These are phyloP conservation scores for Rhineura floridana DNA, from an alignment of 2,113 vertebrate genomes.

Conservation along the genomic window DNA sequence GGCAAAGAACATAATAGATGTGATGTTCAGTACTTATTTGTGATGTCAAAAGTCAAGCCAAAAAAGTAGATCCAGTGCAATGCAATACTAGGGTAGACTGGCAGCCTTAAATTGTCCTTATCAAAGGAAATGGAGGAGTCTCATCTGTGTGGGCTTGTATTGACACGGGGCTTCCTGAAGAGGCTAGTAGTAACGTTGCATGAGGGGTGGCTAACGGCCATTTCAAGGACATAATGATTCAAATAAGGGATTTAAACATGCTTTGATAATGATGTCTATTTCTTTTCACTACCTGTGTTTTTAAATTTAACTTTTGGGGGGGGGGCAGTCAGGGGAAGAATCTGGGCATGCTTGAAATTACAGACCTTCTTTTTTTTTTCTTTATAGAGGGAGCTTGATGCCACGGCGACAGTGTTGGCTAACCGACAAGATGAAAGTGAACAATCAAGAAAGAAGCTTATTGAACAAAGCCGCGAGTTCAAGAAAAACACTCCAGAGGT, in stretches of 20 bases:
- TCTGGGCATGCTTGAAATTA: neutral
- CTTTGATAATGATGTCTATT: neutral
- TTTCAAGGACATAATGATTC: neutral
- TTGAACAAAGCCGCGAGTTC: slow-evolving; percentile 98
- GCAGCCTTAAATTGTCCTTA: neutral
- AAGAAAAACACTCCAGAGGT: slow-evolving; percentile 99
- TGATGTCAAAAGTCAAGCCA: neutral
- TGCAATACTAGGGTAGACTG: neutral
- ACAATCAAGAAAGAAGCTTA: slow-evolving; percentile 96
- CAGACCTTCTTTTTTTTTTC: slow-evolving; percentile 41
- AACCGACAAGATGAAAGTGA: slow-evolving; percentile 99
- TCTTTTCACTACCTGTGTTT: neutral
- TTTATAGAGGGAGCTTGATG: slow-evolving; percentile 93
- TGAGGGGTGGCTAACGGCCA: neutral
- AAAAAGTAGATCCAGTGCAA: neutral
- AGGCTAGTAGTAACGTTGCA: neutral
- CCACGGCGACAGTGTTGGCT: slow-evolving; percentile 95
- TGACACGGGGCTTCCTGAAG: neutral
- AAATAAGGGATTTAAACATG: neutral
- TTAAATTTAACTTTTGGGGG: neutral
- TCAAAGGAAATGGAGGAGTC: neutral
- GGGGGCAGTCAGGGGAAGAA: too few relatives aligned
- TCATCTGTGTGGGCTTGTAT: neutral
- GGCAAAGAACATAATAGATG: neutral
- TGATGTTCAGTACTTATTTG: neutral